Percentiles rank a stretch among this genome's conserved stretches.
Conservation (phyloP, 2,113 vertebrate genomes). For the Cynoglossus semilaevis region DNA sequence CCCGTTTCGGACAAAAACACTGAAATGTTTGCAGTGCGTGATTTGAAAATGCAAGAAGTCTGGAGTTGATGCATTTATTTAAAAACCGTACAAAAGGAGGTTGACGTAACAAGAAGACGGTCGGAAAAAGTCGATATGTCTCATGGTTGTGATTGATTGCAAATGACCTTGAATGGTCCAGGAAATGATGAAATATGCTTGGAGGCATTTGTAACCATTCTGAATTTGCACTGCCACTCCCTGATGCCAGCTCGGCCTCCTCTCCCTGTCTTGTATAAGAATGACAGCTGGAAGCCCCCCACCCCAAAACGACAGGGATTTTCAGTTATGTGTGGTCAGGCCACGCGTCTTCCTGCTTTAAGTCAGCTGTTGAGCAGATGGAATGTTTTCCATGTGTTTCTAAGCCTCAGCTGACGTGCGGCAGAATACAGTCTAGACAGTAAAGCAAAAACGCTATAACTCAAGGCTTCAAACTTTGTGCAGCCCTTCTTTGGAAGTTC, state of each 20-base stretch:
- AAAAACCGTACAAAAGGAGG: constrained; percentile 1
- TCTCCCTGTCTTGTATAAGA: constrained; percentile 26
- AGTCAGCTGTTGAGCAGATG: constrained; percentile 43
- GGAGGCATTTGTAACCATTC: constrained; percentile 30
- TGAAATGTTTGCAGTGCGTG: constrained; percentile 17
- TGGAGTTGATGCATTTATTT: too few species aligned
- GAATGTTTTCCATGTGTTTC: constrained; percentile 42
- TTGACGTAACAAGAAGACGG: not conserved
- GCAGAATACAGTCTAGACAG: constrained; percentile 48
- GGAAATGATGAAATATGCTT: not conserved
- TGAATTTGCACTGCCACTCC: constrained; percentile 39
- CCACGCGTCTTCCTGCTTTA: constrained; percentile 8
- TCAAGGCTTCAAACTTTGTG: constrained; percentile 31
- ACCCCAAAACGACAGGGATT: constrained; percentile 12
- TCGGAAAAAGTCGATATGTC: too few species aligned
- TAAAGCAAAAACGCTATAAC: constrained; percentile 18
- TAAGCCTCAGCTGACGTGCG: constrained; percentile 44
- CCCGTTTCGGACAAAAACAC: constrained; percentile 19
- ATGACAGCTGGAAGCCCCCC: constrained; percentile 52
- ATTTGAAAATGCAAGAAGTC: constrained; percentile 5
- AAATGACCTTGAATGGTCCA: not conserved
- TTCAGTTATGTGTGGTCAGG: constrained; percentile 28
- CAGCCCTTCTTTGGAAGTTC: constrained; percentile 5
- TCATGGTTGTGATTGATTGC: not conserved
- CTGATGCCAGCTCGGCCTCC: constrained; percentile 14